These are phyloP conservation scores for Petromus typicus DNA, from an alignment of 2,113 vertebrate genomes.

Conservation along the genomic window DNA sequence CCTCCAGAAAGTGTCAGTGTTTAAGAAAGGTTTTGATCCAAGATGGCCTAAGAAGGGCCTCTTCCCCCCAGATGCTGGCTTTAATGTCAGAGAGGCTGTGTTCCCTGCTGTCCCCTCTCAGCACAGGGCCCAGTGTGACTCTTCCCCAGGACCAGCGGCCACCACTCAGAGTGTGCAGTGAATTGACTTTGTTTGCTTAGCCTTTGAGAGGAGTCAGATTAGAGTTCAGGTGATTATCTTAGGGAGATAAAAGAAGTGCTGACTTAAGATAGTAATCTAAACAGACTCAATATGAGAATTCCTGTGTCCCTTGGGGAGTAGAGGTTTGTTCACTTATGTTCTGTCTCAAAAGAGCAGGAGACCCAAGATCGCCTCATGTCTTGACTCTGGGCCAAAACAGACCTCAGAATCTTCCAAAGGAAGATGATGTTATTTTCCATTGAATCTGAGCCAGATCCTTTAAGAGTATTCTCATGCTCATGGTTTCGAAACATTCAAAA, in stretches of 20 bases:
- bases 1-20: not conserved
- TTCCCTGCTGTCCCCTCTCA: not conserved
- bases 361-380: not conserved
- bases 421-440: not conserved
- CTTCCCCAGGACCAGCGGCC: not conserved
- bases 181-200: not conserved
- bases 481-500: slow-evolving; percentile 58
- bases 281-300: not conserved
- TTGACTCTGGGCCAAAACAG: not conserved
- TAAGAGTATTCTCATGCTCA: slow-evolving; percentile 15
- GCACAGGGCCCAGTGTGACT: not conserved
- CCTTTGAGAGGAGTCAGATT: not conserved
- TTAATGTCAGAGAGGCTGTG: not conserved
- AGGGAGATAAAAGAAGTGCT: not conserved
- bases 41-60: not conserved
- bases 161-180: not conserved
- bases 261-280: not conserved
- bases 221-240: not conserved
- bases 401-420: slow-evolving; percentile 4
- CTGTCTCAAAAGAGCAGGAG: not conserved
- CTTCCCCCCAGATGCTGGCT: not conserved
- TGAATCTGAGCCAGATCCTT: not conserved
- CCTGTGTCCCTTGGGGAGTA: not conserved
- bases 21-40: not conserved
- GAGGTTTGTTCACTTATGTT: not conserved